Evolutionary conservation across 2,888 invertebrate genomes (phyloP), one percentile per base, ranked within the genome.

Genomic region (Hypselothyrea guttata): DNA sequence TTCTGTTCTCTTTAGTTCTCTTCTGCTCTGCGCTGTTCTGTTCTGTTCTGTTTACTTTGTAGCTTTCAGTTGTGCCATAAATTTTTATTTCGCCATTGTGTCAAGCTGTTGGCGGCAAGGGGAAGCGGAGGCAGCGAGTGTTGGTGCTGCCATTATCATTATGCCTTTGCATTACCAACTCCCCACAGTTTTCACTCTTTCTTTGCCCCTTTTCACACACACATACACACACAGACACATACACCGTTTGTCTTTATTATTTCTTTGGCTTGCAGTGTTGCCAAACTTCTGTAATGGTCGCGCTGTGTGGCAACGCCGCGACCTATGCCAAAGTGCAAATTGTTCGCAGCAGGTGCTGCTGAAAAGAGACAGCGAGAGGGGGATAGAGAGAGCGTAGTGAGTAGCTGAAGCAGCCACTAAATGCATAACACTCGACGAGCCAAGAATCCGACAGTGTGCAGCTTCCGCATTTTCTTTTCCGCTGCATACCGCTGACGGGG

Each of bases 71-170:
- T 68, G 63, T 75, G 79, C 79, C 57, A 81, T 81, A 86, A 82
- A 86, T 81, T 81, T 83, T 82, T 86, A 81, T 86, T 81, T 81
- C 72, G 70, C 73, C 57, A 59, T 84, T 86, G 86, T 84, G 84
- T 78, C 84, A 79, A 75, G 72, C 53, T 55, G 81, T 47, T 46
- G 45, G 67, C 38, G 42, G 41, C 47, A 37, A 22, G 22, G 22
- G 22, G 5, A 22, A 22, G 22, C 22, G 22, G 22, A 22, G 22
- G 22, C n/a, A n/a, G n/a, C n/a, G 22, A 22, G 22, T 48, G 48
- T 44, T 13, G 13, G 16, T 37, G 11, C 12, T 44, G 34, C 77
- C 68, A 82, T 82, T 82, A 74, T 75, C 78, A 84, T 86, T 86
- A 82, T 71, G 71, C 73, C 47, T 63, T 75, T 62, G 63, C 72